Evolutionary conservation across 2,888 invertebrate species (phyloP).

Genomic region (Netelia melanura): DNA sequence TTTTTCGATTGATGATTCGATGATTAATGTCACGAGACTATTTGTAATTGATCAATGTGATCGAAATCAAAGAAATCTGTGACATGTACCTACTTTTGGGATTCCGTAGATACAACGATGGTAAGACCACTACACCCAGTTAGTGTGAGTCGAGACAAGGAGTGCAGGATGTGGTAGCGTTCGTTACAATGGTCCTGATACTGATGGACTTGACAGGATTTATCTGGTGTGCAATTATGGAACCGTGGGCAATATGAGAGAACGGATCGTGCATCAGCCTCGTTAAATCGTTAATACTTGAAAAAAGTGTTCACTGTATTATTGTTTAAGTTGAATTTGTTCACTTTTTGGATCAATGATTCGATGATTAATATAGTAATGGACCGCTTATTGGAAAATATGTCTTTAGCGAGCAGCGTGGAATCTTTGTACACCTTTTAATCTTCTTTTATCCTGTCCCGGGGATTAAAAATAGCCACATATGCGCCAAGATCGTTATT

Average conservation of each 20-base stretch:
- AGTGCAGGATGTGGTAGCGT: conserved; percentile 85
- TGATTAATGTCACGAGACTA: too few relatives aligned
- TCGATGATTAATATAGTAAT: too few relatives aligned
- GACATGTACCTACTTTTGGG: background rate
- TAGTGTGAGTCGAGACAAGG: conserved; percentile 84
- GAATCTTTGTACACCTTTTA: too few relatives aligned
- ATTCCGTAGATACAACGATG: background rate
- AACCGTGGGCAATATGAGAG: conserved; percentile 69
- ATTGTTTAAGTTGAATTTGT: too few relatives aligned
- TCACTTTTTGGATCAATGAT: too few relatives aligned
- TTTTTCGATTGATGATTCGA: too few relatives aligned
- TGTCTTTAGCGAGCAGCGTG: too few relatives aligned
- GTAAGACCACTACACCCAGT: conserved; percentile 82
- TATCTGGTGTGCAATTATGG: conserved; percentile 73
- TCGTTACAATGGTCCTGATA: conserved; percentile 75
- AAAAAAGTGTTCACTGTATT: background rate
- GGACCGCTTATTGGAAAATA: too few relatives aligned
- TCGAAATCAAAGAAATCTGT: background rate
- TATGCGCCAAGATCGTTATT: too few relatives aligned
- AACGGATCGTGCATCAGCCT: background rate
- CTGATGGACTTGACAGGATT: conserved; percentile 71
- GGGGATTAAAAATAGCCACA: too few relatives aligned
- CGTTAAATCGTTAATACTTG: background rate
- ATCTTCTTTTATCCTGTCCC: too few relatives aligned
- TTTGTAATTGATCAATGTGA: background rate